phyloP scores from a whole-genome alignment of 2,113 vertebrate genomes.

The Stomatorhinus ivindoensis region DNA sequence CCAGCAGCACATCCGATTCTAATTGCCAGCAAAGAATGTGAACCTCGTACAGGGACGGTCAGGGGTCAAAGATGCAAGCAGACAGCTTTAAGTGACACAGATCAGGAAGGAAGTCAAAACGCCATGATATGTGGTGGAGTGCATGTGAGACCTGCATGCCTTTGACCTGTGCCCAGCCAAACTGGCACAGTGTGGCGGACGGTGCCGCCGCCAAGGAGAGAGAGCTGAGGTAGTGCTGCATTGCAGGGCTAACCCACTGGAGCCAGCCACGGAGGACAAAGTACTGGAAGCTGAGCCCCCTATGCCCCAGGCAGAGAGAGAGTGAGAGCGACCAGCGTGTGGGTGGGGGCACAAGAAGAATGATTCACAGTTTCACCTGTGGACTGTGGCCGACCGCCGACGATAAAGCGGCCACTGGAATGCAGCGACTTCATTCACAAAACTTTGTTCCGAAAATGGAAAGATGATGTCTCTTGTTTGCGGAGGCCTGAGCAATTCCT shows the following conservation, averaged over 20 bases:
- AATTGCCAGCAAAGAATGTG: neutral
- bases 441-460: constrained; percentile 30
- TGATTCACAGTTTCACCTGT: constrained; percentile 22
- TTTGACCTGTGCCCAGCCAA: no score
- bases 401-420: constrained; percentile 14
- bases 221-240: neutral
- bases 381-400: neutral
- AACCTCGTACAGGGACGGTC: neutral
- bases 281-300: neutral
- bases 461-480: neutral
- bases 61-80: neutral
- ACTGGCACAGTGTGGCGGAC: neutral
- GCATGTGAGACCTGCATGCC: neutral
- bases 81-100: neutral
- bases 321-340: neutral
- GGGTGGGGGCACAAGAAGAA: neutral
- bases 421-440: constrained; percentile 18
- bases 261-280: neutral
- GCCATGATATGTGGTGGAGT: neutral
- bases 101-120: neutral
- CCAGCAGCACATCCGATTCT: neutral
- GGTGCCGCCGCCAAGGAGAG: neutral
- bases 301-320: neutral
- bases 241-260: neutral
- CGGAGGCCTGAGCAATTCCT: constrained; percentile 28